Percentiles rank a stretch among this genome's conserved stretches.
Evolutionary conservation across 2,888 invertebrate genomes (phyloP).

Genomic region (Scaptomyza cyrtandrae): DNA sequence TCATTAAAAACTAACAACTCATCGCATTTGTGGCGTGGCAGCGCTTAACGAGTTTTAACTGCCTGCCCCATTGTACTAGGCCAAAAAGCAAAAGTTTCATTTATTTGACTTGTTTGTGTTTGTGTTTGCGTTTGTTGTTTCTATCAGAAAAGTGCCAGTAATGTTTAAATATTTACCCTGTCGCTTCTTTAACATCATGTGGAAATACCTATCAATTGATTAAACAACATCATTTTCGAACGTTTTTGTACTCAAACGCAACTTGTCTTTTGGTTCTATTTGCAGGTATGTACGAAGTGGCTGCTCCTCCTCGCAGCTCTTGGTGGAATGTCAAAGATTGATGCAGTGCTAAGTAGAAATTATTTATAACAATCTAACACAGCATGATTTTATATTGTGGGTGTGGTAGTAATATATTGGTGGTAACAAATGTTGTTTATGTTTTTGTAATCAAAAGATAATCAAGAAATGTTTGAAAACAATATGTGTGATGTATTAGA

Average conservation of each 20-base stretch:
- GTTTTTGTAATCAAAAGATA: background rate
- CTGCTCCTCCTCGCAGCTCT: background rate
- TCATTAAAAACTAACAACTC: constrained; percentile 67
- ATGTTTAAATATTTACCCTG: constrained; percentile 39
- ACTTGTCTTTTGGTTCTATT: constrained; percentile 59
- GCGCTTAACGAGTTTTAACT: constrained; percentile 67
- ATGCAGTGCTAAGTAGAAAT: constrained; percentile 64
- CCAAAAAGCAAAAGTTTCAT: constrained; percentile 51
- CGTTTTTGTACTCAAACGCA: constrained; percentile 61
- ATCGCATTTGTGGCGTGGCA: constrained; percentile 46
- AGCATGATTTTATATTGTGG: constrained; percentile 21
- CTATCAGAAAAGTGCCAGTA: constrained; percentile 41
- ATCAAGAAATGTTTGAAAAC: background rate
- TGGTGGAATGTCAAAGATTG: constrained; percentile 49
- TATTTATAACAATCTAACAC: constrained; percentile 34
- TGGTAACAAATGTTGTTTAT: background rate
- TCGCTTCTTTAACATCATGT: constrained; percentile 14
- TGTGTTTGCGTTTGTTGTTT: constrained; percentile 14
- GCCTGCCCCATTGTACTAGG: constrained; percentile 33
- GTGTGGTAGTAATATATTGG: constrained; percentile 24
- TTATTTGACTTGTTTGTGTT: constrained; percentile 42
- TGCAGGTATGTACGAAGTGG: constrained; percentile 61
- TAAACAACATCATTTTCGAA: constrained; percentile 71
- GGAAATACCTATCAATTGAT: constrained; percentile 61
- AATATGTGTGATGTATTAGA: too few species aligned